Evolutionary conservation across 2,113 vertebrate species (phyloP), one percentile per base, ranked within the genome.

Genomic region (Microtus oregoni): DNA sequence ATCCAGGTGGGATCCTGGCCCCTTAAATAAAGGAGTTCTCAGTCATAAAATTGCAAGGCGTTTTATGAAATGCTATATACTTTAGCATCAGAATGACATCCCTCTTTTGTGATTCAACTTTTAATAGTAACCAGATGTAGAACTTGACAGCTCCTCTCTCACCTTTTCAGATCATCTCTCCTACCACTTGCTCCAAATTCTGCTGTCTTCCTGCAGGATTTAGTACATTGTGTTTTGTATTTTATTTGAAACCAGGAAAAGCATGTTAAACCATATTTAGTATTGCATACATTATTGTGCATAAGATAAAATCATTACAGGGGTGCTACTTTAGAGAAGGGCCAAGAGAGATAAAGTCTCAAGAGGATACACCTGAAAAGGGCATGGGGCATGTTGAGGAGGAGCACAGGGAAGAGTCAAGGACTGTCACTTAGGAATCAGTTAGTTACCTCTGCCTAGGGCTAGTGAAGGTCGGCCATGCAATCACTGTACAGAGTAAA

Each of bases 11-110:
- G n/a, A 83, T 22, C 6, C n/a, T 83, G n/a, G 35, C 9, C 50
- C 35, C 70, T 73, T 13, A 83, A 4, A 63, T 58, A 63, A n/a
- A 41, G 7, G 6, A 63, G 13, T 30, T 85, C 15, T 85, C 38
- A 15, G 81, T 89, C 83, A 94, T 32, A 79, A 96, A 88, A 35
- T 78, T 81, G 70, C 44, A 92, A 89, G 26, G 72, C 13, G 0
- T 95, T 97, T 90, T 93, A 70, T 95, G 47, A 86, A 96, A 90
- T n/a, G 47, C 44, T 63, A 28, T 90, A 92, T 85, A 77, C 63
- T 86, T 92, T 79, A 73, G 1, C 13, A 70, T 86, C 28, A 93
- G 41, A 92, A 83, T 67, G 32, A 12, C 28, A 61, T 52, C 72
- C 58, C 22, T 67, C 32, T 38, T 87, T 93, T 96, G 77, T 82